Base-by-base conservation (phyloP, 2,888 invertebrate genomes). In the Ptilodon capucinus region DNA sequence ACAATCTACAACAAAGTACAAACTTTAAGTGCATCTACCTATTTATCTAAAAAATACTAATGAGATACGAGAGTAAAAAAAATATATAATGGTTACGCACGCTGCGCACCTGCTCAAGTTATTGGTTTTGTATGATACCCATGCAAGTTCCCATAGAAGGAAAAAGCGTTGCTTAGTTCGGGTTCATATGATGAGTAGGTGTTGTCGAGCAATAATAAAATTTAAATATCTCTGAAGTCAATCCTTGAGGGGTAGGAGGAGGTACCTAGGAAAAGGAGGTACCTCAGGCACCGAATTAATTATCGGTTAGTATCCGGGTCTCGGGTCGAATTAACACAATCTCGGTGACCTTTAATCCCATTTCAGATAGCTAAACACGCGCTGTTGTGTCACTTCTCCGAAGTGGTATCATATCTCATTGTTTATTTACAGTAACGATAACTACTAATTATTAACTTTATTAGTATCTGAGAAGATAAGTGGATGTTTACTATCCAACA, bases 321-420 rank as follows among this genome's bases (percentile, higher is more conserved):
- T 76, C 67, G 71, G 86, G 85, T 87, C 86, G 81, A 81, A 80
- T 83, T 86, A 80, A 85, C 74, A 82, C 86, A 86, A 89, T 88
- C 84, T 78, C 66, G 49, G 71, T 70, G 83, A 86, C 86, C 87
- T 86, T 83, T 88, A 84, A 82, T 89, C 84, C 83, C 71, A 68
- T 79, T 85, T 81, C 74, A 83, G 84, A 86, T 89, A 86, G 73
- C 73, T 79, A 74, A 79, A 76, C 78, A 76, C 71, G 79, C 74
- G 82, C 76, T 79, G 81, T 84, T 85, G 85, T 80, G 67, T 84
- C 70, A 75, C 70, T 89, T 87, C 88, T 84, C 57, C 63, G 87
- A 87, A 87, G 64, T 67, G 60, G 61, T 60, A 71, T 70, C 74
- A 63, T 75, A 77, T 76, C 70, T 62, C 66, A 71, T 73, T 76